These are phyloP conservation scores for Trypoxylus dichotomus DNA, from an alignment of 1,140 invertebrate species.

Conservation along the genomic window DNA sequence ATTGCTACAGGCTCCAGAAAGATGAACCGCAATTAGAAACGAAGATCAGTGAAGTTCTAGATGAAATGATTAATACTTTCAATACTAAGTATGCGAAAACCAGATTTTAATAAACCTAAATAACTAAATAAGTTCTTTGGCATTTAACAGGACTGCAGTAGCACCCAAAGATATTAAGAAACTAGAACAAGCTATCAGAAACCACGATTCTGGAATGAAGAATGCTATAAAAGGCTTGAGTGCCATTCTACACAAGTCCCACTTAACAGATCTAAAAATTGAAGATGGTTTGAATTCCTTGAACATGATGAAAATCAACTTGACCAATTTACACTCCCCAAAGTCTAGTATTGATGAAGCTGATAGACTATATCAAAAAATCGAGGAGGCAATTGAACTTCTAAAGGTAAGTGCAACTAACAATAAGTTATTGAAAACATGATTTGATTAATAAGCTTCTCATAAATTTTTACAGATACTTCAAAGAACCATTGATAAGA, in stretches of 20 bases:
- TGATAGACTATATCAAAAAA: too few relatives aligned
- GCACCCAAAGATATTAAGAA: slow-evolving; percentile 46
- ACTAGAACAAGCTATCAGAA: slow-evolving; percentile 46
- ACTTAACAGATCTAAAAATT: neutral
- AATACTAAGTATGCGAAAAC: slow-evolving; percentile 57
- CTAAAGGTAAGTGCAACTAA: neutral
- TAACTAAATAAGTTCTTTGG: neutral
- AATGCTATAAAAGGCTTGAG: slow-evolving; percentile 1
- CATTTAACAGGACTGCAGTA: slow-evolving; percentile 39
- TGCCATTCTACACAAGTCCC: neutral
- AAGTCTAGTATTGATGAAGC: neutral
- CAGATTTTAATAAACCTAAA: neutral
- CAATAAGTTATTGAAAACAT: too few relatives aligned
- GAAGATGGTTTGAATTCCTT: neutral
- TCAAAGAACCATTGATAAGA: neutral
- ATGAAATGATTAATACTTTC: slow-evolving; percentile 61
- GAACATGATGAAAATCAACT: neutral
- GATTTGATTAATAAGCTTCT: neutral
- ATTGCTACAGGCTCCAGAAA: slow-evolving; percentile 61
- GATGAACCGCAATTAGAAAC: slow-evolving; percentile 60
- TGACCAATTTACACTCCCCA: neutral
- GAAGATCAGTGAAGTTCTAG: slow-evolving; percentile 59
- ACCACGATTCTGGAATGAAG: slow-evolving; percentile 42
- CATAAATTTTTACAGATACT: neutral
- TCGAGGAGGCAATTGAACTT: neutral